Conservation (phyloP, 2,888 invertebrate genomes). For the Clostera curtula region DNA sequence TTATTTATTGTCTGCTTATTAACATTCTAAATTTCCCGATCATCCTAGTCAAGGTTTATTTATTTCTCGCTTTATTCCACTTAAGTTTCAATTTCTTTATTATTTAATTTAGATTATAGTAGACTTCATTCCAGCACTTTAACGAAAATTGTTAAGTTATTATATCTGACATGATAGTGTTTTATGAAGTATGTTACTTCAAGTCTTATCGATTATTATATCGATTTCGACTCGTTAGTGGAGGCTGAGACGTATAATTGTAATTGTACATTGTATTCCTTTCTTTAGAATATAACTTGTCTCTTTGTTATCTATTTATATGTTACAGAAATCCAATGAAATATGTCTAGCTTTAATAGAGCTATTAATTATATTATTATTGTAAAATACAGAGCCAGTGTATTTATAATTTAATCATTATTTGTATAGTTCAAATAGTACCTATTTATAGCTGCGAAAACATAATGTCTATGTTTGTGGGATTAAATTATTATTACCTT, state of each 20-base stretch:
- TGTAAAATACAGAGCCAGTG: constrained; percentile 70
- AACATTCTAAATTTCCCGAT: constrained; percentile 64
- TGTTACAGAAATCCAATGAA: constrained; percentile 67
- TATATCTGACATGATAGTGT: constrained; percentile 25
- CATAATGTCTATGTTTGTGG: constrained; percentile 59
- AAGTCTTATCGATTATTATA: constrained; percentile 20
- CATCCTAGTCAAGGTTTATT: constrained; percentile 73
- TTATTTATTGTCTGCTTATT: constrained; percentile 59
- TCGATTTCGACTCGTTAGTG: constrained; percentile 21
- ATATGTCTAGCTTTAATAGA: constrained; percentile 68
- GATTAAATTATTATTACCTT: constrained; percentile 69
- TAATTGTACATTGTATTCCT: constrained; percentile 61
- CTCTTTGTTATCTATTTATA: constrained; percentile 74
- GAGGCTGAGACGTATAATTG: constrained; percentile 43
- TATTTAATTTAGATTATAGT: constrained; percentile 54
- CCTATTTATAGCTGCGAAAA: constrained; percentile 61
- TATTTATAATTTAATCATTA: constrained; percentile 72
- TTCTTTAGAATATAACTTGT: constrained; percentile 61
- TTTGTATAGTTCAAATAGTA: constrained; percentile 72
- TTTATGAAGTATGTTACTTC: constrained; percentile 22
- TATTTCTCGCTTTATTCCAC: constrained; percentile 50
- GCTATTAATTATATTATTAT: constrained; percentile 68
- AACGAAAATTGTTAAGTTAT: constrained; percentile 50
- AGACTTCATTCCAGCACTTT: constrained; percentile 54
- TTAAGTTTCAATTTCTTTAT: constrained; percentile 51